Evolutionary conservation across 2,888 invertebrate genomes (phyloP).

Genomic region (Atethmia centrago): DNA sequence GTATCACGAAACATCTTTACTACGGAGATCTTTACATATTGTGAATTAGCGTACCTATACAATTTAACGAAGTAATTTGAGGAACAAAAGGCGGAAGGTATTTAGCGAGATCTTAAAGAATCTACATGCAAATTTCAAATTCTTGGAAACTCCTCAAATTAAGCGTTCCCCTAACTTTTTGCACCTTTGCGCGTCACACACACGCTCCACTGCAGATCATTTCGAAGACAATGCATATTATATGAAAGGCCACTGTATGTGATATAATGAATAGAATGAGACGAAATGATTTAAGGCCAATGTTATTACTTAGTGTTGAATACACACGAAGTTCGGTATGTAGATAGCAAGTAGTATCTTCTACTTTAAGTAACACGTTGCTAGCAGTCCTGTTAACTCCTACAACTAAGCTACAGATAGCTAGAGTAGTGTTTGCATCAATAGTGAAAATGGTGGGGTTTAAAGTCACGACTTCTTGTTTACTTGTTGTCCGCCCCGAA

Average conservation of each 20-base stretch:
- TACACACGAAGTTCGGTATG: no score
- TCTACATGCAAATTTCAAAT: conserved; percentile 63
- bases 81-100: conserved; percentile 50
- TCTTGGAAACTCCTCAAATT: conserved; percentile 60
- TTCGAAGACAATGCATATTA: conserved; percentile 48
- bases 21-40: no score
- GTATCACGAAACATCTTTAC: conserved; percentile 37
- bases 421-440: conserved; percentile 22
- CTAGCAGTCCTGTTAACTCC: neutral
- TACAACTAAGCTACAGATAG: conserved; percentile 8
- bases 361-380: no score
- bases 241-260: conserved; percentile 2
- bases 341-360: neutral
- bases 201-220: conserved; percentile 45
- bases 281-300: neutral
- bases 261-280: conserved; percentile 1
- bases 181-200: conserved; percentile 46
- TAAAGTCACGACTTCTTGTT: conserved; percentile 29
- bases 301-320: no score
- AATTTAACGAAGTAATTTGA: conserved; percentile 44
- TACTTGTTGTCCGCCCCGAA: conserved; percentile 5
- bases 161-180: conserved; percentile 51
- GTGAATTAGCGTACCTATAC: conserved; percentile 48
- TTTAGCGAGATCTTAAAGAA: conserved; percentile 57
- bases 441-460: conserved; percentile 16